Evolutionary conservation across 1,140 invertebrate species (phyloP).

Genomic region (Solenopsis invicta): DNA sequence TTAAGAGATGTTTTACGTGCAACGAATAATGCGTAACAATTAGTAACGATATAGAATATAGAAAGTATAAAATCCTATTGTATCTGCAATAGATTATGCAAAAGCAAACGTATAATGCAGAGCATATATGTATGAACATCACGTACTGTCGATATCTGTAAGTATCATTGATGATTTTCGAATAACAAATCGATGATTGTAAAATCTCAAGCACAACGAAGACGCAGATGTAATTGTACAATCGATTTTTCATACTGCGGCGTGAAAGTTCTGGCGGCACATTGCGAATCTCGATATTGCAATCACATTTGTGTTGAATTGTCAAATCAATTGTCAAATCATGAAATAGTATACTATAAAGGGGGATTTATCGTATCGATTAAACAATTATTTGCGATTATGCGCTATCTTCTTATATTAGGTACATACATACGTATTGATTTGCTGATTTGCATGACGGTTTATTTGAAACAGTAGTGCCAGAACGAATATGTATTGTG

Average conservation of each 20-base stretch:
- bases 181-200: not conserved
- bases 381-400: constrained; percentile 39
- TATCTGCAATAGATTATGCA: not conserved
- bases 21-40: not conserved
- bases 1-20: not conserved
- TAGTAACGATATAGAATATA: not conserved
- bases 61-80: not conserved
- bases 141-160: constrained; percentile 57
- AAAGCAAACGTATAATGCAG: not conserved
- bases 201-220: constrained; percentile 49
- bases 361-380: constrained; percentile 20
- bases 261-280: constrained; percentile 19
- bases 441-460: too few relatives aligned
- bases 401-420: constrained; percentile 30
- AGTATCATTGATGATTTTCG: constrained; percentile 8
- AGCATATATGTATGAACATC: not conserved
- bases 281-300: not conserved
- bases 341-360: not conserved
- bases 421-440: too few relatives aligned
- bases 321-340: constrained; percentile 31
- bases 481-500: not conserved
- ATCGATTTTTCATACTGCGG: constrained; percentile 57
- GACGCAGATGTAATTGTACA: constrained; percentile 6
- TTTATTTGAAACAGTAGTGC: too few relatives aligned
- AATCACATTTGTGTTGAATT: constrained; percentile 16